Percentiles rank a stretch among this genome's conserved stretches.
These are phyloP conservation scores for Protaetia brevitarsis DNA, from an alignment of 1,140 invertebrate genomes.

Conservation along the genomic window DNA sequence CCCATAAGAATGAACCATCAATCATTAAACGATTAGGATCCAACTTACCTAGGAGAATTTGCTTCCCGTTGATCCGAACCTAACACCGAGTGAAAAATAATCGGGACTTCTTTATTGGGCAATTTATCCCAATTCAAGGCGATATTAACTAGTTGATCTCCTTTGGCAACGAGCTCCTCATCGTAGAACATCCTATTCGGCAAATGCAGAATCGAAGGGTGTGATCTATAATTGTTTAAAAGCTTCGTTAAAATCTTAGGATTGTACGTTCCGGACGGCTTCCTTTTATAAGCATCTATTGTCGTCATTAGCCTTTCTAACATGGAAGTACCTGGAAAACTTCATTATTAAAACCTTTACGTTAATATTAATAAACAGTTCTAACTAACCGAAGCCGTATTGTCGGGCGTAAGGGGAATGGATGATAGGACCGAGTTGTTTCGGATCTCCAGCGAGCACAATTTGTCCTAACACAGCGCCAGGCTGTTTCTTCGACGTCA, in stretches of 20 bases:
- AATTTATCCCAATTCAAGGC: slow-evolving; percentile 46
- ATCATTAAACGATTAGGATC: no score
- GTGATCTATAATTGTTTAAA: slow-evolving; percentile 73
- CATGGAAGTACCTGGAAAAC: slow-evolving; percentile 38
- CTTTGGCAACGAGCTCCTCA: slow-evolving; percentile 54
- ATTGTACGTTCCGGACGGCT: slow-evolving; percentile 58
- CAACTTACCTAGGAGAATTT: slow-evolving; percentile 77
- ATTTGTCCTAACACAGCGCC: slow-evolving; percentile 61
- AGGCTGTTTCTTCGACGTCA: slow-evolving; percentile 37
- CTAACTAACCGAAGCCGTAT: slow-evolving; percentile 61
- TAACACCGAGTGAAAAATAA: slow-evolving; percentile 78
- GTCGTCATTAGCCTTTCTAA: slow-evolving; percentile 42
- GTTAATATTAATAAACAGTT: slow-evolving; percentile 51
- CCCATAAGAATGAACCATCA: no score
- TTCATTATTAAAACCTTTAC: slow-evolving; percentile 56
- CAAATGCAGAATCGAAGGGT: slow-evolving; percentile 70
- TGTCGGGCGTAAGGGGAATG: slow-evolving; percentile 60
- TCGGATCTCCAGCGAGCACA: slow-evolving; percentile 85
- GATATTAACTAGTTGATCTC: slow-evolving; percentile 31
- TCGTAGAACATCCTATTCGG: slow-evolving; percentile 84
- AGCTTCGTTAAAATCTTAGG: slow-evolving; percentile 68
- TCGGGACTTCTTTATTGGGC: slow-evolving; percentile 56
- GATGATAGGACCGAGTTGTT: slow-evolving; percentile 85
- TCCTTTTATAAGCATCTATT: slow-evolving; percentile 42
- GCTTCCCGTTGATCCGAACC: slow-evolving; percentile 68